Base-by-base conservation (phyloP, 1,140 invertebrate genomes). In the Laupala kohalensis region DNA sequence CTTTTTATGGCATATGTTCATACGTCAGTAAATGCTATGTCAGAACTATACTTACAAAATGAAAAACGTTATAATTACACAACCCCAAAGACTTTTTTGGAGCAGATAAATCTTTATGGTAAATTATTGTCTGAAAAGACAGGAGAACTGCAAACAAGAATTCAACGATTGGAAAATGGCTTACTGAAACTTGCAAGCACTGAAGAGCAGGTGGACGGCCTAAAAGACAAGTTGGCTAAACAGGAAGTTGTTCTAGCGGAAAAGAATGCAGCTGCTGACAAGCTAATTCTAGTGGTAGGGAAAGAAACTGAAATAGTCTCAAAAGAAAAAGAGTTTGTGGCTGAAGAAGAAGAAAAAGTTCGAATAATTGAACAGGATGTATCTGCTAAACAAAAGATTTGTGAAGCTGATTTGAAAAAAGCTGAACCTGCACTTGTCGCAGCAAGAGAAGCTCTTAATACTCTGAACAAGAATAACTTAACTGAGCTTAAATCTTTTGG, bases 401-500 rank as follows among this genome's bases (percentile, higher is more conserved):
- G 95, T 79, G 92, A 93, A 71, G 90, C 90, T 77, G 96, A 98
- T 84, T 85, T 97, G 73, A 87, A 87, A 0, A 93, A 92, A 78
- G 95, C 95, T 15, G 93, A 97, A 79, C 96, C 96, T 0, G 94
- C 94, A 1, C 82, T 98, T 12, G 78, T 89, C 6, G 93, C 93
- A 26, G 95, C 96, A 2, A 89, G 92, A 78, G 93, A 92, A 76
- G 95, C 96, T 62, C 82, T 98, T 53, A 92, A 97, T 77, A 97
- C 95, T 0, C 80, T 97, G 1, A 96, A 97, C 79, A 97, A 97
- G 82, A 90, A 88, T 74, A 97, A 97, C 81, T 81, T 97, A 66
- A 97, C 95, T 1, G 96, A 98, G 80, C 81, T 98, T 76, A 97
- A 97, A 80, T 94, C 95, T 5, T 97, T 98, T 80, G 93, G 92